A percentile compares a stretch with the other conserved stretches of the same genome.
Evolutionary conservation across 2,888 invertebrate species (phyloP).

Genomic region (Acanthacorydalis orientalis): DNA sequence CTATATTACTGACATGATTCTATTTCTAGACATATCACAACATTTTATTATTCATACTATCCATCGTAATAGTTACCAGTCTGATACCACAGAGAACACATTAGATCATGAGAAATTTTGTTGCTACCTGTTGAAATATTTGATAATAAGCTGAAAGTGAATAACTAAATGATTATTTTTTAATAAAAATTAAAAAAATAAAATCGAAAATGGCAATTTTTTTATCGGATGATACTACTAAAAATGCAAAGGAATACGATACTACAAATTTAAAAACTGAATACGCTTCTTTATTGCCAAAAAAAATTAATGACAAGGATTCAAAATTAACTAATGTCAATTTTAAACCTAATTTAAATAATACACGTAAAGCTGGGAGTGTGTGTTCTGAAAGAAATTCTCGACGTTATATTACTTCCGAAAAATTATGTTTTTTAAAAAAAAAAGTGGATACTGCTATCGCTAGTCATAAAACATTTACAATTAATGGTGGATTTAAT

Average conservation of each 20-base stretch:
- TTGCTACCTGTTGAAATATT: not conserved
- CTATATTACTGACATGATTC: not conserved
- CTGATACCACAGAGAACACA: not conserved
- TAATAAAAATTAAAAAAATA: not conserved
- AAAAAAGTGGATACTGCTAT: conserved; percentile 47
- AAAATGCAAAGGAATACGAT: not conserved
- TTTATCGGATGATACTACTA: not conserved
- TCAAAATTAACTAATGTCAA: conserved; percentile 1
- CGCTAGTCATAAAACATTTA: conserved; percentile 46
- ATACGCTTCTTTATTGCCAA: too few species aligned
- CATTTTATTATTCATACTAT: not conserved
- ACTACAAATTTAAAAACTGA: not conserved
- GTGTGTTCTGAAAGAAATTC: not conserved
- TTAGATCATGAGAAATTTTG: not conserved
- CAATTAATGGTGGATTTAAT: conserved; percentile 46
- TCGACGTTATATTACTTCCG: conserved; percentile 41
- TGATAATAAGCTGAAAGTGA: too few species aligned
- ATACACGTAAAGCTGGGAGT: not conserved
- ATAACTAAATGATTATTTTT: not conserved
- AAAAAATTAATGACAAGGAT: conserved; percentile 1
- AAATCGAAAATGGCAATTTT: not conserved
- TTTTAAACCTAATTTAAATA: not conserved
- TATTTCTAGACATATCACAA: not conserved
- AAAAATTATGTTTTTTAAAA: conserved; percentile 44
- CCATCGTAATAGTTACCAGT: not conserved